Evolutionary conservation across 2,113 vertebrate genomes (phyloP), one percentile per base, ranked within the genome.

Genomic region (Gadus chalcogrammus): DNA sequence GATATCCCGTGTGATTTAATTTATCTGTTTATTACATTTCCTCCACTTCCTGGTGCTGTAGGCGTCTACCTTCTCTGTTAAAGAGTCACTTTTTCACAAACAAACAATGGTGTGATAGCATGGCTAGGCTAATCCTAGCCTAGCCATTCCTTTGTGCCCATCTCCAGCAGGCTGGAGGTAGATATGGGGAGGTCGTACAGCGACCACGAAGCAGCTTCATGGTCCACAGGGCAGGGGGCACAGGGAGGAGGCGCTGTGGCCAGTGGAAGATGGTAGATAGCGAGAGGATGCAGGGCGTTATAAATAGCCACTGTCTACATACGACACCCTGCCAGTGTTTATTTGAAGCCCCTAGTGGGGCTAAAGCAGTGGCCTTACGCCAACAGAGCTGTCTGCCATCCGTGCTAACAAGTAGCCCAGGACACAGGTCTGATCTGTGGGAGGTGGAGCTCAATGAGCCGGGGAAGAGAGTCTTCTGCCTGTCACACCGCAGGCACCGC

Each of bases 241-340:
- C 55, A 58, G 55, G 31, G 55, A 58, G n/a, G 55, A 5, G 55
- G 55, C 9, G 5, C 15, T n/a, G n/a, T 58, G 55, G 15, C 15
- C 55, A n/a, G n/a, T 17, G 55, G 55, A 58, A 58, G 71, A 68
- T 71, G 71, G 68, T 68, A 83, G 77, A 84, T 69, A 74, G 79
- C 17, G 69, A 69, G 42, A 71, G 48, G 24, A 24, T 67, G 64
- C 71, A 59, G 71, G 69, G 65, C 64, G 70, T 73, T 85, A 92
- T 81, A 90, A 84, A 89, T 90, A 91, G 85, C 80, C 68, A 42
- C 35, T 72, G 84, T 48, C 79, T 87, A 85, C 70, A 85, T 82
- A 87, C 75, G 79, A 70, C 71, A 28, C 69, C 77, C 42, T 48
- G 42, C 42, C 42, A 48, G 42, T 48, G 42, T 48, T 48, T 48